A percentile compares a stretch with the other conserved stretches of the same genome.
Conservation (phyloP, 2,113 vertebrate genomes). For the Pao palembangensis region DNA sequence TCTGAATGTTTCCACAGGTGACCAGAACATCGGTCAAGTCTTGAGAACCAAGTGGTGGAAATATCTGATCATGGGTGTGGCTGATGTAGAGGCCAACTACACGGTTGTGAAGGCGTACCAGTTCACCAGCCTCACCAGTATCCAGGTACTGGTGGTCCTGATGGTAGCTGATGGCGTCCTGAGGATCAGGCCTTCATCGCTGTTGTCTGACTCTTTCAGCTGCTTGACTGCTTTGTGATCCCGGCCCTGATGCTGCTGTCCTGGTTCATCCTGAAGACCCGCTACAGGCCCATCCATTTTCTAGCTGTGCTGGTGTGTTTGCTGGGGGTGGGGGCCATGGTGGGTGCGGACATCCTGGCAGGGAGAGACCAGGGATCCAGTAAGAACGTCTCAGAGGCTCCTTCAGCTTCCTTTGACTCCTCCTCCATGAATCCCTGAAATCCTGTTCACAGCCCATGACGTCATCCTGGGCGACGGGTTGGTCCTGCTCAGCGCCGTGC, state of each 20-base stretch:
- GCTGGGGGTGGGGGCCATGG: conserved; percentile 92
- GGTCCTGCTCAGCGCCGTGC: conserved; percentile 87
- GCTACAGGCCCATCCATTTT: conserved; percentile 87
- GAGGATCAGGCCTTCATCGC: too few species aligned
- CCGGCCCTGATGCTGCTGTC: conserved; percentile 94
- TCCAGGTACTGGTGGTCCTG: conserved; percentile 79
- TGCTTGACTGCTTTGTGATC: conserved; percentile 95
- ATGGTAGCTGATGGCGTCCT: too few species aligned
- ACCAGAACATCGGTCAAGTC: conserved; percentile 78
- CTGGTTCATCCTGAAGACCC: conserved; percentile 86
- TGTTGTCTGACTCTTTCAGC: conserved; percentile 68
- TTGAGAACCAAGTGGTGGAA: conserved; percentile 92
- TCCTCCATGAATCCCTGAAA: not conserved
- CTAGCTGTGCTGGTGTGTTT: conserved; percentile 85
- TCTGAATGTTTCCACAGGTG: conserved; percentile 61
- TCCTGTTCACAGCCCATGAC: conserved; percentile 71
- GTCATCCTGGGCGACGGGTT: conserved; percentile 87
- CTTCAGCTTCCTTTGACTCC: not conserved
- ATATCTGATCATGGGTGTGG: conserved; percentile 87
- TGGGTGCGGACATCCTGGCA: conserved; percentile 88
- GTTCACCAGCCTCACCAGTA: conserved; percentile 91
- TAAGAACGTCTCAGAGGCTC: conserved; percentile 63
- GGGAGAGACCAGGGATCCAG: conserved; percentile 80
- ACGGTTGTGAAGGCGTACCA: conserved; percentile 91
- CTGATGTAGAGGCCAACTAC: conserved; percentile 95